Percentiles rank a stretch among this genome's conserved stretches.
phyloP scores from a whole-genome alignment of 2,113 vertebrate species.

The Merops nubicus region DNA sequence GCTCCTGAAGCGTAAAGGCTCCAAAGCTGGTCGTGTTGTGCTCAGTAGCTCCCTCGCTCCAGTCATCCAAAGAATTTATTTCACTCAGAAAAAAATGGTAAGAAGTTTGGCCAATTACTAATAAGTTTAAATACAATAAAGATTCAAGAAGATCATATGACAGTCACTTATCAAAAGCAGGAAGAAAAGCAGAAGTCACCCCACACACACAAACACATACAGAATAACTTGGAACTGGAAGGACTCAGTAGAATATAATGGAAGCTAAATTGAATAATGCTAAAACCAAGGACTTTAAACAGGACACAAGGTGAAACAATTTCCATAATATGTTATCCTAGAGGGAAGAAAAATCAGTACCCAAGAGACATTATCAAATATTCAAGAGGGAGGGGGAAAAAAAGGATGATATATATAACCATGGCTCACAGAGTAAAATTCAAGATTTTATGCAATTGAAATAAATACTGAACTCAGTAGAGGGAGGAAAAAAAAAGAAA shows the following conservation, averaged over 20 bases:
- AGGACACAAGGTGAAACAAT: conserved; percentile 27
- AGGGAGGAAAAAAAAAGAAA: background rate
- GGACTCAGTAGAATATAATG: background rate
- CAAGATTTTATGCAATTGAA: background rate
- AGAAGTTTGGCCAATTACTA: background rate
- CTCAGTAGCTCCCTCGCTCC: background rate
- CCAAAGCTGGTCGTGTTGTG: background rate
- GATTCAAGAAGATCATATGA: background rate
- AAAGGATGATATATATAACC: background rate
- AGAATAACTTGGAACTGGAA: background rate
- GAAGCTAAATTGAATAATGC: background rate
- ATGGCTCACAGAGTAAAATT: background rate
- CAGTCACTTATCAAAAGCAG: background rate
- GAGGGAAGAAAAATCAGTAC: background rate
- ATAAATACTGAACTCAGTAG: background rate
- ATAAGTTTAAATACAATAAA: background rate
- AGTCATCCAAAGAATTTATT: background rate
- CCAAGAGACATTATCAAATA: background rate
- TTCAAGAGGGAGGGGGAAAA: background rate
- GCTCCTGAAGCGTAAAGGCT: background rate
- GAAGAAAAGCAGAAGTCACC: background rate
- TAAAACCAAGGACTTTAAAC: background rate
- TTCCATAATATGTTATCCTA: background rate
- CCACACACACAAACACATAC: background rate
- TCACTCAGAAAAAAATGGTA: background rate